Base-by-base conservation (phyloP, 2,888 invertebrate genomes). In the Coleophora flavipennella region DNA sequence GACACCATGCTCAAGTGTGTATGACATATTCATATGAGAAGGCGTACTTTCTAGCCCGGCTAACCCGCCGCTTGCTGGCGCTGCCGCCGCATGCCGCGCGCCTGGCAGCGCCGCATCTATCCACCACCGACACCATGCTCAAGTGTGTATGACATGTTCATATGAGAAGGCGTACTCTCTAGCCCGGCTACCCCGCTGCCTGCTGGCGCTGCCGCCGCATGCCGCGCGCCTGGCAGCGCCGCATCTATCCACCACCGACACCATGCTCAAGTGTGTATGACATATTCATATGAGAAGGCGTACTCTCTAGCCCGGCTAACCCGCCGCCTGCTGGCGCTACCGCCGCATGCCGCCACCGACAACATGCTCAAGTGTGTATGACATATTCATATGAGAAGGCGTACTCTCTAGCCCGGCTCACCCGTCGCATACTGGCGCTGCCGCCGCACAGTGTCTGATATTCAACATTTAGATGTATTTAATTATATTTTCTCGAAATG, bases 81-180 rank as follows among this genome's bases (percentile, higher is more conserved):
- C 49, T 85, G 36, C 76, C 84, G 6, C 67, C 66, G 3, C 76
- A 85, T 51, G 74, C 75, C 1, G 76, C 77, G 0, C 57, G 62
- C 1, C 54, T 81, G n/a, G 63, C 70, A n/a, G 59, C 72, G 0
- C 70, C 81, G 1, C 63, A 63, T 33, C 81, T 87, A 0, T 90
- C 91, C 46, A 91, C 92, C 1, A 92, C 91, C 25, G 92, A 92
- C 53, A 89, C 89, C 1, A 89, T 94, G 90, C 80, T 92, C 40
- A 88, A 89, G 86, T 89, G 37, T 63, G 73, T 52, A 34, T 10
- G 8, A n/a, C n/a, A n/a, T n/a, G n/a, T n/a, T n/a, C n/a, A n/a
- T n/a, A n/a, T n/a, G 86, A 89, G 45, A 90, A 89, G 61, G 93
- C 92, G 2, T 85, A 90, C 0, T 77, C 86, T 1, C 71, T 94